Conservation (phyloP, 2,113 vertebrate genomes). For the Heterotis niloticus region DNA sequence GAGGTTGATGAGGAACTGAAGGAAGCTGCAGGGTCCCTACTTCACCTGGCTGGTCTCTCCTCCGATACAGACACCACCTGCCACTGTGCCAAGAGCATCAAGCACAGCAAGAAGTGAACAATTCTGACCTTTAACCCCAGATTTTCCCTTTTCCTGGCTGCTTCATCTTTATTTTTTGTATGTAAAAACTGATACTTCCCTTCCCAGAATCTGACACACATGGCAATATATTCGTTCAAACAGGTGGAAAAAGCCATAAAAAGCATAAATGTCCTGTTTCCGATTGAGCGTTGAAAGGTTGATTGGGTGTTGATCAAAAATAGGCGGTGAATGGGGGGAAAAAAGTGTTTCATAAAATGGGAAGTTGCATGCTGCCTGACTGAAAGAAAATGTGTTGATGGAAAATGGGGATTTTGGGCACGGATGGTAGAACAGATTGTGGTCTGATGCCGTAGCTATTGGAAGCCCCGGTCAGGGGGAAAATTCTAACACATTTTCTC, state of each 20-base stretch:
- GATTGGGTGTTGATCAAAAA: too few species aligned
- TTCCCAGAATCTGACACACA: constrained; percentile 63
- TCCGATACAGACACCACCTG: constrained; percentile 82
- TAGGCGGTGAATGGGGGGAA: too few species aligned
- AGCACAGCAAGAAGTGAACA: constrained; percentile 82
- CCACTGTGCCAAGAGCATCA: constrained; percentile 84
- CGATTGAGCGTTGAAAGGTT: too few species aligned
- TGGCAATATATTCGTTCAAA: constrained; percentile 81
- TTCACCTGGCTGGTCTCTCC: constrained; percentile 92
- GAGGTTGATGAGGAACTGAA: constrained; percentile 97
- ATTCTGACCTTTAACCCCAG: constrained; percentile 55
- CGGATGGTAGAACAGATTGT: not conserved
- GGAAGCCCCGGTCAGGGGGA: too few species aligned
- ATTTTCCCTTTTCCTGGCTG: constrained; percentile 48
- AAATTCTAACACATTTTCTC: too few species aligned
- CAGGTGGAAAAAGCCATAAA: constrained; percentile 96
- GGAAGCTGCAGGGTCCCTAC: constrained; percentile 91
- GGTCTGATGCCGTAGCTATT: too few species aligned
- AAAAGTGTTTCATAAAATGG: too few species aligned
- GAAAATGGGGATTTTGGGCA: not conserved
- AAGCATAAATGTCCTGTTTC: constrained; percentile 66
- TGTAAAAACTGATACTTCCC: constrained; percentile 70
- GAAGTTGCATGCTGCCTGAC: constrained; percentile 39
- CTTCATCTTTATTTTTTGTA: constrained; percentile 65
- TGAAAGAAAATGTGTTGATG: constrained; percentile 26